Evolutionary conservation across 2,888 invertebrate species (phyloP).

Genomic region (Exocentrus adspersus): DNA sequence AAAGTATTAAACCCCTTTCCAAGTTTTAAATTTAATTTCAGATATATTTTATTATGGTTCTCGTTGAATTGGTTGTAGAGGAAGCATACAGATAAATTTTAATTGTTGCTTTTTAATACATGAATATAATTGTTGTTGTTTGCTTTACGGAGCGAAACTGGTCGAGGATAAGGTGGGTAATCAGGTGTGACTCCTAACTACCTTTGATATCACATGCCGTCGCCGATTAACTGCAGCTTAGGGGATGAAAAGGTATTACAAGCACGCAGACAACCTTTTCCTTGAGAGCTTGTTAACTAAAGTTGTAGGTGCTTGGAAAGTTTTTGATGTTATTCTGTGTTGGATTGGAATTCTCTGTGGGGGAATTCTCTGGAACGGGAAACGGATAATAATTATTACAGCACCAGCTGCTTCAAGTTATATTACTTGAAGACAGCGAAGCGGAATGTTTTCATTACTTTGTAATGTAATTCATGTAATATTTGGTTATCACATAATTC

Average conservation of each 20-base stretch:
- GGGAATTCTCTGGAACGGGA: neutral
- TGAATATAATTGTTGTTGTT: neutral
- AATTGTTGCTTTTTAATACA: too few relatives aligned
- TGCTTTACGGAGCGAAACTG: constrained; percentile 5
- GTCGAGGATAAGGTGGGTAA: constrained; percentile 10
- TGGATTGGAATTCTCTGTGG: neutral
- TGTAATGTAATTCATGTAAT: too few relatives aligned
- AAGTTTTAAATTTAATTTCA: too few relatives aligned
- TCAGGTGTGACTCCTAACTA: constrained; percentile 21
- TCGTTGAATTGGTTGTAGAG: too few relatives aligned
- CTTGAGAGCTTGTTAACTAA: neutral
- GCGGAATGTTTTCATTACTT: too few relatives aligned
- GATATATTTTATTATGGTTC: too few relatives aligned
- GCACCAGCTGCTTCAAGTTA: too few relatives aligned
- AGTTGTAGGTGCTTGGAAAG: neutral
- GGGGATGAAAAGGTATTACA: neutral
- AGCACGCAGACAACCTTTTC: neutral
- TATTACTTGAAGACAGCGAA: neutral
- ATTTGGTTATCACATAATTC: too few relatives aligned
- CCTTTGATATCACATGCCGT: constrained; percentile 10
- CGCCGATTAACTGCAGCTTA: constrained; percentile 20
- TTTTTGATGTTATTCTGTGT: neutral
- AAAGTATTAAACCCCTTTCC: too few relatives aligned
- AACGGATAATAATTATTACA: too few relatives aligned
- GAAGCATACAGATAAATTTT: too few relatives aligned